phyloP scores from a whole-genome alignment of 2,888 invertebrate species.

The Bhutanitis thaidina region DNA sequence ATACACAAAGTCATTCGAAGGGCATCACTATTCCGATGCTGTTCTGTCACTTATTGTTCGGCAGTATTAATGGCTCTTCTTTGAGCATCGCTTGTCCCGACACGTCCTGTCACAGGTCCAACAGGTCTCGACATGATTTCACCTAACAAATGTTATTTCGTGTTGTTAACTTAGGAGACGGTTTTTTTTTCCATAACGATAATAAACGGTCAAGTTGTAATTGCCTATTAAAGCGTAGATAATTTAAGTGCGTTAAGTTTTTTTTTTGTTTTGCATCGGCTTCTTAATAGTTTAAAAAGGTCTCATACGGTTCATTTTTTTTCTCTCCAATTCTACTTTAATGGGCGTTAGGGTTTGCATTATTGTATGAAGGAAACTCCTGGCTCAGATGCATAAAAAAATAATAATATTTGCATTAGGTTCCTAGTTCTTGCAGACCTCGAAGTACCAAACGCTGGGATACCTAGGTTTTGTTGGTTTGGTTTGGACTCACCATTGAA shows the following conservation, averaged over 20 bases:
- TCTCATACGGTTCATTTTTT: too few species aligned
- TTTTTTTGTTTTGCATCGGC: too few species aligned
- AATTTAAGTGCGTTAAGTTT: background rate
- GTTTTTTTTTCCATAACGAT: background rate
- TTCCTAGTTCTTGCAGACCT: too few species aligned
- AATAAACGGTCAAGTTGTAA: background rate
- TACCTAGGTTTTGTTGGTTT: too few species aligned
- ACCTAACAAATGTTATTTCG: constrained; percentile 24
- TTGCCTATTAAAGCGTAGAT: background rate
- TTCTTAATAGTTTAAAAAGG: too few species aligned
- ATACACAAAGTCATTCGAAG: background rate
- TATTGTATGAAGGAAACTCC: too few species aligned
- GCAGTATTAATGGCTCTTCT: constrained; percentile 30
- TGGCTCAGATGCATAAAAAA: too few species aligned
- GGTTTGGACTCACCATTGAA: too few species aligned
- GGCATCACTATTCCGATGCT: constrained; percentile 24
- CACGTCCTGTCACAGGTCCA: constrained; percentile 28
- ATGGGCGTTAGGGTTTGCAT: too few species aligned
- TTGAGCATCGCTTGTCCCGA: constrained; percentile 36
- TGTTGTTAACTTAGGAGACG: constrained; percentile 4
- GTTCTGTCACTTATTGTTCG: constrained; percentile 28
- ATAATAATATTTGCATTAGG: too few species aligned
- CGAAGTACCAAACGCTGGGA: too few species aligned
- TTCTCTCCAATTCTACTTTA: too few species aligned
- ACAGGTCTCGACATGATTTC: constrained; percentile 34